phyloP scores from a whole-genome alignment of 2,113 vertebrate genomes.

The Xenopus borealis region DNA sequence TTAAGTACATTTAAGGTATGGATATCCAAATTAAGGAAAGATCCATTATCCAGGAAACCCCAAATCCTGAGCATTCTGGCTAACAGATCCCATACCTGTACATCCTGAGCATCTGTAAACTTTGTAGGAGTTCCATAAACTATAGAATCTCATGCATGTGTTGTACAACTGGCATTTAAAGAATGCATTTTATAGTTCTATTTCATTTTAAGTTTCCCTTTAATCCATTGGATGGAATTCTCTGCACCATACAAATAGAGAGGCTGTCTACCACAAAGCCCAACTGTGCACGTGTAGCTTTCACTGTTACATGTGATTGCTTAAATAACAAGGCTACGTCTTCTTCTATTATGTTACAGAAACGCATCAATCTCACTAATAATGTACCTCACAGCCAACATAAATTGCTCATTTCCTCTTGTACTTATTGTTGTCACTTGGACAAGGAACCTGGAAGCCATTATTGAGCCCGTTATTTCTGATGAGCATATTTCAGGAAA shows the following conservation, averaged over 20 bases:
- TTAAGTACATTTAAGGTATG: no score
- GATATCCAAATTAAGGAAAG: no score
- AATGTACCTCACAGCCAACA: conserved; percentile 35
- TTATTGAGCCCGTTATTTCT: conserved; percentile 41
- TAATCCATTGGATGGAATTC: no score
- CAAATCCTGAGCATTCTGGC: no score
- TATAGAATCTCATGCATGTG: no score
- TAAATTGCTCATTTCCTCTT: conserved; percentile 45
- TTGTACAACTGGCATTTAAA: no score
- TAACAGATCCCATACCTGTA: no score
- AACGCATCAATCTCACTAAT: conserved; percentile 30
- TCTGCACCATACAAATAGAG: background rate
- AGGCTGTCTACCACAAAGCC: conserved; percentile 4
- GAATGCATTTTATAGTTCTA: no score
- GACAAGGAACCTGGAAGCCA: conserved; percentile 32
- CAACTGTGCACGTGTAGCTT: background rate
- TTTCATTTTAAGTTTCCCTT: no score
- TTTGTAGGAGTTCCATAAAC: no score
- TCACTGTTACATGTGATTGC: background rate
- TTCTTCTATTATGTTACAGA: conserved; percentile 10
- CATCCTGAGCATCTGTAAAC: no score
- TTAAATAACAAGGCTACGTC: background rate
- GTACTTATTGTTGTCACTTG: conserved; percentile 39
- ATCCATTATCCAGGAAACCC: no score
- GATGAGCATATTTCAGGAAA: conserved; percentile 39